Conservation (phyloP, 2,888 invertebrate genomes). For the Aethes cnicana region DNA sequence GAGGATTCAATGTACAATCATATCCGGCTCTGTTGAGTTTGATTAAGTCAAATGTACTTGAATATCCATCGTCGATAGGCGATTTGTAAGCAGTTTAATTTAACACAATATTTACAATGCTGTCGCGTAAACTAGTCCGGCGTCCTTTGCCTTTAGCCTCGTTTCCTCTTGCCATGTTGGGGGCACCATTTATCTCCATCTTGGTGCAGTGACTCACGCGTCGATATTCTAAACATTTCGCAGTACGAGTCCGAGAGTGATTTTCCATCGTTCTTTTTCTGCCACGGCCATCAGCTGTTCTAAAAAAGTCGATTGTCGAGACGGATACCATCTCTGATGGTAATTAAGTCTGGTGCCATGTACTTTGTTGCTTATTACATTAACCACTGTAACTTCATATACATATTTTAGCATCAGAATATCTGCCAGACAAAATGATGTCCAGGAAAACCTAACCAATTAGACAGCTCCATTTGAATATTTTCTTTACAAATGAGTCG, state of each 20-base stretch:
- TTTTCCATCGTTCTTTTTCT: constrained; percentile 9
- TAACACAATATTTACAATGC: neutral
- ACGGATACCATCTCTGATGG: too few species aligned
- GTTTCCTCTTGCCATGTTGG: constrained; percentile 23
- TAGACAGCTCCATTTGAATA: neutral
- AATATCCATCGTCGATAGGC: neutral
- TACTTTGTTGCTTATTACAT: too few species aligned
- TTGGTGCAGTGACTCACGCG: constrained; percentile 20
- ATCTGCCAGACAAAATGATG: too few species aligned
- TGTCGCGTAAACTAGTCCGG: constrained; percentile 9
- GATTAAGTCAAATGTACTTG: neutral
- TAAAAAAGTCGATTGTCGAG: neutral
- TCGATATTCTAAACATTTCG: constrained; percentile 22
- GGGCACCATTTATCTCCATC: constrained; percentile 23
- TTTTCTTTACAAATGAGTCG: constrained; percentile 7
- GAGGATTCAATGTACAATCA: too few species aligned
- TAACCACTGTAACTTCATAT: too few species aligned
- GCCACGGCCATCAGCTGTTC: too few species aligned
- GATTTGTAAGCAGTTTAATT: neutral
- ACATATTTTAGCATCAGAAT: too few species aligned
- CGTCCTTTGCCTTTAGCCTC: constrained; percentile 24
- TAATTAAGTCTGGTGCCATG: too few species aligned
- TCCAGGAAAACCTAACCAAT: too few species aligned
- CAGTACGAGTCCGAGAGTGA: constrained; percentile 7
- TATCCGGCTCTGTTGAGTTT: too few species aligned